Percentiles rank a stretch among this genome's conserved stretches.
Evolutionary conservation across 2,888 invertebrate species (phyloP).

Genomic region (Drosophila trichaetosa): DNA sequence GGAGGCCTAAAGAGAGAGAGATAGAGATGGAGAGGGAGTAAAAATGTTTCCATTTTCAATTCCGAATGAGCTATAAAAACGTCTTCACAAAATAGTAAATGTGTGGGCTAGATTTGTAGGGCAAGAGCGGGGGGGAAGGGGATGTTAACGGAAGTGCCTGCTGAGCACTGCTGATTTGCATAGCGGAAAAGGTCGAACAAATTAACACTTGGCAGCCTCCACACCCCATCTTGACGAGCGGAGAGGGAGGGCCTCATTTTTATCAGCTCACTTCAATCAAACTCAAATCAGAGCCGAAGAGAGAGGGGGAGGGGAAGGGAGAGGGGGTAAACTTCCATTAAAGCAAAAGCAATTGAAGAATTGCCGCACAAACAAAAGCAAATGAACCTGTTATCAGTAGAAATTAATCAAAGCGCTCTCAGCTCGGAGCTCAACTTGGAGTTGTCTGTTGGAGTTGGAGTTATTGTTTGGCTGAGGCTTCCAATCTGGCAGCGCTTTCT

Average conservation of each 20-base stretch:
- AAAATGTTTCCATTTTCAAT: conserved; percentile 60
- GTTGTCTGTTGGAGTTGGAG: conserved; percentile 6
- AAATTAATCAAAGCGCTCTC: conserved; percentile 73
- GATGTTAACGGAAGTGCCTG: conserved; percentile 55
- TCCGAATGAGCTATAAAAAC: conserved; percentile 50
- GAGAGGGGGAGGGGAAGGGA: neutral
- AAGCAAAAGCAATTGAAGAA: conserved; percentile 66
- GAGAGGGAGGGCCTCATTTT: conserved; percentile 23
- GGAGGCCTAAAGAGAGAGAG: neutral
- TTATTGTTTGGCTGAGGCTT: conserved; percentile 15
- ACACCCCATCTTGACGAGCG: neutral
- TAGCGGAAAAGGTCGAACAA: conserved; percentile 56
- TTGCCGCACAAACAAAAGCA: conserved; percentile 76
- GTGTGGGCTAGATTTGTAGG: neutral
- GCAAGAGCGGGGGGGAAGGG: neutral
- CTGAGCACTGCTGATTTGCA: conserved; percentile 57
- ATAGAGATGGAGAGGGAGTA: neutral
- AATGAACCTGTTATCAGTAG: conserved; percentile 81
- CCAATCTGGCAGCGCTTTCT: conserved; percentile 12
- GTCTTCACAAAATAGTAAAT: neutral
- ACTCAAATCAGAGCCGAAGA: conserved; percentile 15
- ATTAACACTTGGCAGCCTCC: conserved; percentile 44
- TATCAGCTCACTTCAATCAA: conserved; percentile 71
- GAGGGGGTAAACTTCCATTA: conserved; percentile 15
- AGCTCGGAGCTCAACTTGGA: neutral